Evolutionary conservation across 2,888 invertebrate species (phyloP).

Genomic region (Petrophora chlorosata): DNA sequence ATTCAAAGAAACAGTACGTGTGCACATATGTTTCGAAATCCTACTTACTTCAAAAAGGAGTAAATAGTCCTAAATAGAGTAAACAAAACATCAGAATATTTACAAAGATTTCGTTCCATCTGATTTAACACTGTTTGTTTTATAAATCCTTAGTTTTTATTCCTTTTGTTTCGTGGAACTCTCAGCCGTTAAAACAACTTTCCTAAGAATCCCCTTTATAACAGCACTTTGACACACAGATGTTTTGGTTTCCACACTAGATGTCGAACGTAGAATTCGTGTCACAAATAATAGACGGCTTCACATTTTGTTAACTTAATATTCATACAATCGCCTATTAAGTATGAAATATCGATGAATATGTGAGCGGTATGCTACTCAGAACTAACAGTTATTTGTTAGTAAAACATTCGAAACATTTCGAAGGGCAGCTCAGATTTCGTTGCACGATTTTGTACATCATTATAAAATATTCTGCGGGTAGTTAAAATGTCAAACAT

Average conservation of each 20-base stretch:
- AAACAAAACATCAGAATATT: constrained; percentile 14
- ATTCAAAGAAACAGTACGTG: too few species aligned
- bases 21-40: too few species aligned
- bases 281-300: constrained; percentile 13
- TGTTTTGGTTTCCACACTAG: constrained; percentile 43
- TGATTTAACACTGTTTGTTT: constrained; percentile 21
- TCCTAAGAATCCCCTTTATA: constrained; percentile 24
- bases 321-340: constrained; percentile 11
- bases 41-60: not conserved
- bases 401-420: constrained; percentile 11
- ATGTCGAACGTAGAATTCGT: constrained; percentile 28
- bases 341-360: constrained; percentile 15
- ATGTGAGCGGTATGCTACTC: not conserved
- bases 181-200: constrained; percentile 20
- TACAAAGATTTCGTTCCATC: constrained; percentile 15
- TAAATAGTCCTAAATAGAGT: constrained; percentile 9
- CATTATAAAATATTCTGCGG: constrained; percentile 27
- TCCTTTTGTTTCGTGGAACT: constrained; percentile 21
- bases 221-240: constrained; percentile 27
- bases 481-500: constrained; percentile 27
- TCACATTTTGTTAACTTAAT: constrained; percentile 16
- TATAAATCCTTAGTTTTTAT: constrained; percentile 23
- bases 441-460: not conserved
- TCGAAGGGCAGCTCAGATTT: constrained; percentile 11
- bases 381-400: constrained; percentile 3